Percentiles rank a stretch among this genome's conserved stretches.
These are phyloP conservation scores for Euwallacea similis DNA, from an alignment of 1,140 invertebrate genomes.

Conservation along the genomic window DNA sequence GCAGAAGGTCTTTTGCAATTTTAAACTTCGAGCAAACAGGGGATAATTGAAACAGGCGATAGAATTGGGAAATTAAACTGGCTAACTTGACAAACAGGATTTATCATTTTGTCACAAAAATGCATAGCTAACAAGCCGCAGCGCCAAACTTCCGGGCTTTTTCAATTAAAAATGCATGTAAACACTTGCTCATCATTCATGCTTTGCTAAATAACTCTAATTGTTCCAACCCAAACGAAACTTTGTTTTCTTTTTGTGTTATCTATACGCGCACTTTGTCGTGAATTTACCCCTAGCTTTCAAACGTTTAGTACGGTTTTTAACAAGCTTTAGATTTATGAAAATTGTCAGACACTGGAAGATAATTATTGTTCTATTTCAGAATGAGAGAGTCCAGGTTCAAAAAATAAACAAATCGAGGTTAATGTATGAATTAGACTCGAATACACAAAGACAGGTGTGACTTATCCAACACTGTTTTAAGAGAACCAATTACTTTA, in stretches of 20 bases:
- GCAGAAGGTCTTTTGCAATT: conserved; percentile 20
- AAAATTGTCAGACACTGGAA: conserved; percentile 8
- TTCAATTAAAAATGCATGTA: conserved; percentile 50
- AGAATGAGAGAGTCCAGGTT: conserved; percentile 3
- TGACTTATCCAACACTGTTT: conserved; percentile 19
- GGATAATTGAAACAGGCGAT: conserved; percentile 45
- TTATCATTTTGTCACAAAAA: conserved; percentile 51
- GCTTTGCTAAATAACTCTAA: conserved; percentile 40
- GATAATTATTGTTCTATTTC: conserved; percentile 17
- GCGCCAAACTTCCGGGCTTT: conserved; percentile 45
- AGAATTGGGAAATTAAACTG: conserved; percentile 22
- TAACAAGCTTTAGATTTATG: neutral
- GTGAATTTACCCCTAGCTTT: no score
- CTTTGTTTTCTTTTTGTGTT: no score
- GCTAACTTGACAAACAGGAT: conserved; percentile 47
- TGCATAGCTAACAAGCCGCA: conserved; percentile 51
- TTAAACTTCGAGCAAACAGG: conserved; percentile 31
- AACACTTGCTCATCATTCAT: conserved; percentile 48
- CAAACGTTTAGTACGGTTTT: no score
- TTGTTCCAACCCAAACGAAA: conserved; percentile 12
- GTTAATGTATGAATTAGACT: conserved; percentile 7
- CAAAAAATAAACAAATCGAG: conserved; percentile 16
- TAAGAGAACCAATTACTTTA: conserved; percentile 20
- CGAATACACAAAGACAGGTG: conserved; percentile 27
- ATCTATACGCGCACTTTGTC: no score